Base-by-base conservation (phyloP, 1,140 invertebrate species). In the Aradophagus sp. region DNA sequence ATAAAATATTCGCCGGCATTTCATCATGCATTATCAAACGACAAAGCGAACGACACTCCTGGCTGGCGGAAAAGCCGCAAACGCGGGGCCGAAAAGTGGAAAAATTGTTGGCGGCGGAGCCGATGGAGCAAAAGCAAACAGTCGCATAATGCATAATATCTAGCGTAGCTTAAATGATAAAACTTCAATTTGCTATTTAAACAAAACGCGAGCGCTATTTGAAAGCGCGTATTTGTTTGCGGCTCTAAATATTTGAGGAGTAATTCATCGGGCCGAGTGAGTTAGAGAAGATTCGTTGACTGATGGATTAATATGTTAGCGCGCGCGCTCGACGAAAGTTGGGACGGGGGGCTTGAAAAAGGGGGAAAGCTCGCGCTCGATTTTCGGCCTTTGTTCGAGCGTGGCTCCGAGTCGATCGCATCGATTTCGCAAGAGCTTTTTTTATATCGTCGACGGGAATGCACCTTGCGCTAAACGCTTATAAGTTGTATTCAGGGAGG, bases 361-460 rank as follows among this genome's bases (percentile, higher is more conserved):
- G n/a, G n/a, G 65, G 36, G 56, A 65, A 63, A 58, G 67, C 56
- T 50, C 19, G 69, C 77, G 75, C 80, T 83, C 79, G 77, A 81
- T 82, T 83, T 84, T 83, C 81, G 82, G 81, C 84, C 84, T 85
- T 85, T 85, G 81, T 85, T 85, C 80, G 83, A 84, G 82, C 82
- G 78, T 68, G 47, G 75, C 61, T 76, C 74, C 44, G 76, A 83
- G 78, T 81, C 77, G 79, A 81, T 79, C 81, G 79, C 80, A 81
- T 86, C 82, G 82, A 83, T 84, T 84, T 81, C 77, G 81, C 84
- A 79, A 44, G 52, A 58, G 35, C 50, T 35, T 44, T 68, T 52
- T 71, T 67, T 71, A 56, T 69, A 53, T 39, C 41, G 48, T 63
- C 38, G 14, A 31, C 31, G 16, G 11, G 39, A 53, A 58, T 53